Conservation (phyloP, 2,113 vertebrate genomes). For the Oncorhynchus clarkii region DNA sequence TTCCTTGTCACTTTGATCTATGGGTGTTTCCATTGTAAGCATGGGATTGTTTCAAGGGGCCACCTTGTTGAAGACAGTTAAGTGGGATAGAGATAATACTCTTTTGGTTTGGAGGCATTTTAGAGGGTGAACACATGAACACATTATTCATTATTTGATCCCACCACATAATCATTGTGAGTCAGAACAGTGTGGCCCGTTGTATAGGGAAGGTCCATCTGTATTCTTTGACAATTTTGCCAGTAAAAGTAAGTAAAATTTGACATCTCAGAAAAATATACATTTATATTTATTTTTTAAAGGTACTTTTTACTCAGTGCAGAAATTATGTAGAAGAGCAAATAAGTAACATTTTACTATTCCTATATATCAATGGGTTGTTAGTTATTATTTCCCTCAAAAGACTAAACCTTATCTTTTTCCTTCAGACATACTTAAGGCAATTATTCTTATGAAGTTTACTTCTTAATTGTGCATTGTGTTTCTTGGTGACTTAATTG, state of each 20-base stretch:
- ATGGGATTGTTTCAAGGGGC: not conserved
- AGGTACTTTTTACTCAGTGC: not conserved
- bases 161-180: not conserved
- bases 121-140: slow-evolving; percentile 31
- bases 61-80: slow-evolving; percentile 24
- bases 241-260: not conserved
- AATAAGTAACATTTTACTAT: not conserved
- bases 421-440: not conserved
- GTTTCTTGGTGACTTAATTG: slow-evolving; percentile 77
- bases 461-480: slow-evolving; percentile 77
- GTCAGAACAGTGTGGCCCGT: not conserved
- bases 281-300: not conserved
- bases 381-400: not conserved
- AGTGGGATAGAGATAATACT: slow-evolving; percentile 21
- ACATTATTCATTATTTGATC: not conserved
- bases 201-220: not conserved
- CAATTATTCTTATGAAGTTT: slow-evolving; percentile 59
- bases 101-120: slow-evolving; percentile 3
- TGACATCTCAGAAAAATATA: not conserved
- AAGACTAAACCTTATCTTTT: not conserved
- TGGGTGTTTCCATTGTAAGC: not conserved
- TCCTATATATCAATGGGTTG: not conserved
- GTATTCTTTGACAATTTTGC: not conserved
- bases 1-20: slow-evolving; percentile 19
- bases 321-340: too few species aligned